Evolutionary conservation across 2,888 invertebrate species (phyloP).

Genomic region (Dexiosoma caninum): DNA sequence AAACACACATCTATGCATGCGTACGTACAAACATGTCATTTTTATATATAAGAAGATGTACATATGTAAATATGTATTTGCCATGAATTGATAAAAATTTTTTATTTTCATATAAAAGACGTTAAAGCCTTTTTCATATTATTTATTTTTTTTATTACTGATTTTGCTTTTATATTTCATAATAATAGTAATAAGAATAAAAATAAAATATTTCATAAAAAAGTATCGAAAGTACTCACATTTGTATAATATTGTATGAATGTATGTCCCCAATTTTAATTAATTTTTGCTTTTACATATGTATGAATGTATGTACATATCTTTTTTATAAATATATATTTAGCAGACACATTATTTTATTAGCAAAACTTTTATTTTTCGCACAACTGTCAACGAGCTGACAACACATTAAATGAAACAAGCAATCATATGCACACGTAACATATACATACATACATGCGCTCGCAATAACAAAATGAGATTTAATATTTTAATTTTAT

Average conservation of each 20-base stretch:
- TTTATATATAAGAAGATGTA: no score
- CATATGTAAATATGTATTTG: no score
- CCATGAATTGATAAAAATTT: no score
- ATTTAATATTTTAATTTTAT: constrained; percentile 24
- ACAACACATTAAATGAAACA: background rate
- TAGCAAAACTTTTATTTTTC: background rate
- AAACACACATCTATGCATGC: no score
- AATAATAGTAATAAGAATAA: no score
- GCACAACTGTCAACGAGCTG: constrained; percentile 1
- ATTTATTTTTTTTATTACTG: no score
- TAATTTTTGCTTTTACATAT: background rate
- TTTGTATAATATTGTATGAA: background rate
- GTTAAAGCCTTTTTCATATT: no score
- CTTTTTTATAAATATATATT: background rate
- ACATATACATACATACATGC: background rate
- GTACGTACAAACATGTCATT: no score
- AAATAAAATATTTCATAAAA: background rate
- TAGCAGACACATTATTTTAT: background rate
- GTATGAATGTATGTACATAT: no score
- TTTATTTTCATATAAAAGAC: no score
- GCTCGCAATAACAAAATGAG: background rate
- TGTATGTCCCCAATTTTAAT: no score
- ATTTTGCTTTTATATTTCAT: no score
- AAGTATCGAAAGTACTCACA: background rate
- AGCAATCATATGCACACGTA: background rate